Evolutionary conservation across 2,113 vertebrate species (phyloP).

Genomic region (Melanocharis versteri): DNA sequence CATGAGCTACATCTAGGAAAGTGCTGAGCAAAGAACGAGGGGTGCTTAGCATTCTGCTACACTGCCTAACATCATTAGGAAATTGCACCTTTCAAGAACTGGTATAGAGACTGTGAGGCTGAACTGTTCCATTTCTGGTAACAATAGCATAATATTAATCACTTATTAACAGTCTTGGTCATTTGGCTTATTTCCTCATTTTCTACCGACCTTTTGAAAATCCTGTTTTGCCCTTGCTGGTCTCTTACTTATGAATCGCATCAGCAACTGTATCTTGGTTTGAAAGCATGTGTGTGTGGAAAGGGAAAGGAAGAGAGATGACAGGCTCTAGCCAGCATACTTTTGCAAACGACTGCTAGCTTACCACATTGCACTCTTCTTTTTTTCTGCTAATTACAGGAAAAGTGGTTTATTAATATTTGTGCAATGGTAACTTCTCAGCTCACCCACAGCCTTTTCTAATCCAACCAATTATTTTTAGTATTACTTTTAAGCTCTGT

Average conservation of each 20-base stretch:
- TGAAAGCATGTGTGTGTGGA: background rate
- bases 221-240: background rate
- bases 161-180: background rate
- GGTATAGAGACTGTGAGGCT: background rate
- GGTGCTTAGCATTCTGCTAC: background rate
- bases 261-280: slow-evolving; percentile 10
- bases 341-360: background rate
- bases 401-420: slow-evolving; percentile 60
- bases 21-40: background rate
- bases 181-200: background rate
- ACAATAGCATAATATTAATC: background rate
- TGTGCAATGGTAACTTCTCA: slow-evolving; percentile 55
- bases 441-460: slow-evolving; percentile 48
- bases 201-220: background rate
- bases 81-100: background rate
- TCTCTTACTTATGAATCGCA: background rate
- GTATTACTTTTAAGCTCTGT: slow-evolving; percentile 31
- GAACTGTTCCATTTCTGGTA: background rate
- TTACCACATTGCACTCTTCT: slow-evolving; percentile 14
- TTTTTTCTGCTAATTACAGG: slow-evolving; percentile 49
- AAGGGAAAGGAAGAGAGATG: background rate
- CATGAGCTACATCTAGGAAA: background rate
- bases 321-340: background rate
- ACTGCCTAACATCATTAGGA: background rate
- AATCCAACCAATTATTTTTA: slow-evolving; percentile 60